Percentiles rank a stretch among this genome's conserved stretches.
Evolutionary conservation across 2,113 vertebrate species (phyloP).

Genomic region (Tupaia tana): DNA sequence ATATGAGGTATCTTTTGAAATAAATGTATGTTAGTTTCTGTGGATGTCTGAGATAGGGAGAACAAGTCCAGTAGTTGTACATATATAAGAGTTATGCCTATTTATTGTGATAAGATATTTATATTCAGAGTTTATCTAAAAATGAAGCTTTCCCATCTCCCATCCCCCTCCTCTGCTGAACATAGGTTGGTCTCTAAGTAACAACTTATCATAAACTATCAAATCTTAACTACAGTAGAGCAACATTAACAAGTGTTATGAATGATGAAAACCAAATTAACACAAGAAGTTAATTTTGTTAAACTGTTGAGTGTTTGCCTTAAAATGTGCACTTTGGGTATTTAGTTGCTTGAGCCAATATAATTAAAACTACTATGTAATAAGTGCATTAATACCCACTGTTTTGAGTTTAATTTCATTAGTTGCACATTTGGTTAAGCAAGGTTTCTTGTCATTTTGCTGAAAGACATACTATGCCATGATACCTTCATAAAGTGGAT

Average conservation of each 20-base stretch:
- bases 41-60: neutral
- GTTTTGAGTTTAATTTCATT: conserved; percentile 46
- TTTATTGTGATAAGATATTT: neutral
- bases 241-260: neutral
- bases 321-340: conserved; percentile 32
- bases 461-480: neutral
- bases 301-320: neutral
- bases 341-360: conserved; percentile 36
- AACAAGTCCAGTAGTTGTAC: neutral
- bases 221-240: neutral
- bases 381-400: conserved; percentile 4
- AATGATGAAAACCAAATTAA: conserved; percentile 50
- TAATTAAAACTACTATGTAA: conserved; percentile 55
- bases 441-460: conserved; percentile 7
- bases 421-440: conserved; percentile 49
- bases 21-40: neutral
- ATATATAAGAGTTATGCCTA: neutral
- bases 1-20: neutral
- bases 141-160: neutral
- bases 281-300: conserved; percentile 26
- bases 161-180: neutral
- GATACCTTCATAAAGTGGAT: neutral
- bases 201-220: neutral
- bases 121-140: neutral
- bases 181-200: neutral